These are phyloP conservation scores for Dyspetes luteomarginatus DNA, from an alignment of 2,888 invertebrate genomes.

Conservation along the genomic window DNA sequence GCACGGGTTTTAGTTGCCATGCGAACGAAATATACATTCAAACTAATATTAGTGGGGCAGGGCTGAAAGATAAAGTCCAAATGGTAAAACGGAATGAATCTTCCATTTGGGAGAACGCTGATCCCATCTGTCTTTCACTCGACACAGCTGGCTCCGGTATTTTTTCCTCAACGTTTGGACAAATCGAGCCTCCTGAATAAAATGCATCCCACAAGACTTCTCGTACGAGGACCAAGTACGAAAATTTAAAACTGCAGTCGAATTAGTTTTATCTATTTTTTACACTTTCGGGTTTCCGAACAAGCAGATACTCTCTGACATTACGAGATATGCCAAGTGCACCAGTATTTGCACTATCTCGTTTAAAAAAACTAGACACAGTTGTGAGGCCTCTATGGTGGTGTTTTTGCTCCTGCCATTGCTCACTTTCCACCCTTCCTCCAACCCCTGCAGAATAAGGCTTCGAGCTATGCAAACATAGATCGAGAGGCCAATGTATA, in stretches of 20 bases:
- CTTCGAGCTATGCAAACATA: constrained; percentile 42
- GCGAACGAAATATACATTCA: too few relatives aligned
- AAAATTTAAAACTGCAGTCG: neutral
- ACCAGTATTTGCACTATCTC: too few relatives aligned
- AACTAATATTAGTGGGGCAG: neutral
- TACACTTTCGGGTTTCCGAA: constrained; percentile 46
- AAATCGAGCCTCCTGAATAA: constrained; percentile 43
- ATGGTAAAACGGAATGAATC: neutral
- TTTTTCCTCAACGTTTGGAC: constrained; percentile 38
- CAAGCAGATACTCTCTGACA: constrained; percentile 16
- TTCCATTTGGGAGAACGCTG: neutral
- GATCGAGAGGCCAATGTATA: constrained; percentile 10
- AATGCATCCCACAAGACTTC: neutral
- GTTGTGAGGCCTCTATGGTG: too few relatives aligned
- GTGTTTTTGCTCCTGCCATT: constrained; percentile 31
- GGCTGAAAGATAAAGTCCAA: neutral
- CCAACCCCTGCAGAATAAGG: constrained; percentile 34
- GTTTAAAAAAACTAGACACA: too few relatives aligned
- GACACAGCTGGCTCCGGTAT: constrained; percentile 16
- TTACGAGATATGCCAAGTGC: neutral
- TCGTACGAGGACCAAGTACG: neutral
- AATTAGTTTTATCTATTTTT: constrained; percentile 39
- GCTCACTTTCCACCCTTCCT: constrained; percentile 29
- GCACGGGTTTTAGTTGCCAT: neutral
- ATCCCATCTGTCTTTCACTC: constrained; percentile 1